phyloP scores from a whole-genome alignment of 2,113 vertebrate species.

The Hystrix brachyura region DNA sequence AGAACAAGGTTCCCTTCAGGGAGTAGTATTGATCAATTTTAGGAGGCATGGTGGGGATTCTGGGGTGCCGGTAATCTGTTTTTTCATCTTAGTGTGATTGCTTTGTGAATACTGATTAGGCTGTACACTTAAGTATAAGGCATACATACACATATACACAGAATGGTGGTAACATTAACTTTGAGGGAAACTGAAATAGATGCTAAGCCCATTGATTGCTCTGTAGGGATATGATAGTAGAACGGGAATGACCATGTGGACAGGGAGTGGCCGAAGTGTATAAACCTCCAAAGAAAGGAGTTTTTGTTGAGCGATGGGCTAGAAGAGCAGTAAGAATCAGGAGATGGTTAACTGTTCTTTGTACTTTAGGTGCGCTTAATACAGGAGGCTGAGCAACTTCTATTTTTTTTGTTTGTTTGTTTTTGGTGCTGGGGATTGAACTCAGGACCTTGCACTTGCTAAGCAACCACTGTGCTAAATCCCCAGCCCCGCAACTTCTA shows the following conservation, averaged over 20 bases:
- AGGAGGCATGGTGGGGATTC: neutral
- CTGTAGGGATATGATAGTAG: neutral
- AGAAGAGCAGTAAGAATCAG: neutral
- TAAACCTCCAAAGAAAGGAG: neutral
- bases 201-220: neutral
- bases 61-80: neutral
- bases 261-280: neutral
- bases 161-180: neutral
- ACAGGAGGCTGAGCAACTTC: neutral
- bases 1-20: neutral
- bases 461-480: too few relatives aligned
- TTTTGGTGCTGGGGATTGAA: too few relatives aligned
- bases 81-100: neutral
- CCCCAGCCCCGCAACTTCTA: neutral
- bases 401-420: neutral
- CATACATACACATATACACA: neutral
- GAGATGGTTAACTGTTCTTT: neutral
- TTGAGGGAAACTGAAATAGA: neutral
- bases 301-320: neutral
- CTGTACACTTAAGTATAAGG: neutral
- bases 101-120: conserved; percentile 27
- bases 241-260: neutral
- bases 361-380: neutral
- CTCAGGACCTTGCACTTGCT: too few relatives aligned
- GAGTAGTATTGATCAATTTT: neutral